Conservation (phyloP, 2,113 vertebrate species). For the Megatriorchis doriae region DNA sequence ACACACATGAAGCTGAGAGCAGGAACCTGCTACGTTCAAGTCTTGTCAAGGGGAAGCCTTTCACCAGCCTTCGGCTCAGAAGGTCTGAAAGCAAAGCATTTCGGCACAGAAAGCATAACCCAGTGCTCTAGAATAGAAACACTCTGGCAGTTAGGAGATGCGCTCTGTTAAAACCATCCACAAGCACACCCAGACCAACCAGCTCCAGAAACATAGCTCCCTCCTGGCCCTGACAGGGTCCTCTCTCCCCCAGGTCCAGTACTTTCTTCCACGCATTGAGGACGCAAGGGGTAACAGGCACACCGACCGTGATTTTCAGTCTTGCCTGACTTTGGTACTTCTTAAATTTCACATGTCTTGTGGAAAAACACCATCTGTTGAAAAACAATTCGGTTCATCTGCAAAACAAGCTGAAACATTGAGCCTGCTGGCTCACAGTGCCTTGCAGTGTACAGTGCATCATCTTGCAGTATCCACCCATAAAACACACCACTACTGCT, state of each 20-base stretch:
- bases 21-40: not conserved
- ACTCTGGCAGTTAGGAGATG: not conserved
- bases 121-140: not conserved
- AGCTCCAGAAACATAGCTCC: not conserved
- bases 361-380: not conserved
- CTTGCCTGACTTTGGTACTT: not conserved
- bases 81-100: not conserved
- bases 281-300: not conserved
- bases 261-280: not conserved
- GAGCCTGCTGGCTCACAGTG: not conserved
- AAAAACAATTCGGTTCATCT: not conserved
- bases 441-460: not conserved
- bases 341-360: not conserved
- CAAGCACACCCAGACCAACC: not conserved
- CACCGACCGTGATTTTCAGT: accelerated
- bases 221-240: not conserved
- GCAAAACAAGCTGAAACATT: not conserved
- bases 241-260: not conserved
- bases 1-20: not conserved
- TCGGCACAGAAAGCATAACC: not conserved
- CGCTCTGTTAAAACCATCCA: not conserved
- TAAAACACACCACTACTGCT: not conserved
- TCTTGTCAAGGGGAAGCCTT: not conserved
- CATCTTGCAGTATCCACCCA: not conserved
- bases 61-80: not conserved